Percentiles rank a stretch among this genome's conserved stretches.
Conservation (phyloP, 2,113 vertebrate species). For the Circaetus gallicus region DNA sequence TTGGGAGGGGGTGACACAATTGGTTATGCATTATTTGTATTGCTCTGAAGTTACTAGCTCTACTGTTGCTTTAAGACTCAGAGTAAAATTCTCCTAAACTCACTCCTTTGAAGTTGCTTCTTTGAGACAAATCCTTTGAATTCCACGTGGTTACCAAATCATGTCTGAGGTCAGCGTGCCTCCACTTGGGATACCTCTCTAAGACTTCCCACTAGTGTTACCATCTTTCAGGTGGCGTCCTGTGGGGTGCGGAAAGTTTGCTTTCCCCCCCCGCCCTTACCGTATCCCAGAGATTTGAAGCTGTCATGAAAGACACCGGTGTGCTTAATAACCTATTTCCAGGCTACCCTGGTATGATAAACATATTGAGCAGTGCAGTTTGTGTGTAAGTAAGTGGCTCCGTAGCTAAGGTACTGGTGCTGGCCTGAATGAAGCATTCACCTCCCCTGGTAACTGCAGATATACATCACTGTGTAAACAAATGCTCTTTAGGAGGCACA, state of each 20-base stretch:
- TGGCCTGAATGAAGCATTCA: not conserved
- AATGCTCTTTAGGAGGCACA: not conserved
- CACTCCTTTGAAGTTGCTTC: not conserved
- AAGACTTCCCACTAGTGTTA: not conserved
- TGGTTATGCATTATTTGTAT: not conserved
- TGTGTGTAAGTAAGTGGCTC: not conserved
- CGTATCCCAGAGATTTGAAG: not conserved
- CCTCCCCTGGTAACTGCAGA: rapidly evolving
- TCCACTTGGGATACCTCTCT: not conserved
- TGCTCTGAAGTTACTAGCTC: not conserved
- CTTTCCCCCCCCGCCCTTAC: rapidly evolving
- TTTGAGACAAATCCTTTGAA: not conserved
- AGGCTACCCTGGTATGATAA: not conserved
- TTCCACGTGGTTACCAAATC: not conserved
- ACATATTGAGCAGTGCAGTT: not conserved
- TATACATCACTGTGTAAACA: not conserved
- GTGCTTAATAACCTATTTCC: not conserved
- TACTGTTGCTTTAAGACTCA: not conserved
- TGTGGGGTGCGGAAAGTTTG: not conserved
- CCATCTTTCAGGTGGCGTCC: not conserved
- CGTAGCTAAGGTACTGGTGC: not conserved
- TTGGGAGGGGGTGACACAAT: rapidly evolving
- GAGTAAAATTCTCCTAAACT: not conserved
- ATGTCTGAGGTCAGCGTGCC: not conserved
- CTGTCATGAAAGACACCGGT: not conserved